Percentiles rank a stretch among this genome's conserved stretches.
phyloP scores from a whole-genome alignment of 2,113 vertebrate genomes.

The Percopsis transmontana region DNA sequence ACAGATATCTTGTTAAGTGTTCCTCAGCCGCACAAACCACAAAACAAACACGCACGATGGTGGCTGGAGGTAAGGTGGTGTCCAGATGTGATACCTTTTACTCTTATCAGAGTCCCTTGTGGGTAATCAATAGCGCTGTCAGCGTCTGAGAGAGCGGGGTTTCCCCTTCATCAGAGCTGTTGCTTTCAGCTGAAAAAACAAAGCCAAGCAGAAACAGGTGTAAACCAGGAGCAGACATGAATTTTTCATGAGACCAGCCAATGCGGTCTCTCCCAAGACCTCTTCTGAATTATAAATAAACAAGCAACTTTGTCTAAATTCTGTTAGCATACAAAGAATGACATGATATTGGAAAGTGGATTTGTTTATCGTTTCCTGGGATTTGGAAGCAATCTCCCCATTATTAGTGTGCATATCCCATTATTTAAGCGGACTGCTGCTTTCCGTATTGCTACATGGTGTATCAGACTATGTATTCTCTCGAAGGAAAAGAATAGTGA shows the following conservation, averaged over 20 bases:
- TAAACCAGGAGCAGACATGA: slow-evolving; percentile 29
- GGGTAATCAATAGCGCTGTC: slow-evolving; percentile 17
- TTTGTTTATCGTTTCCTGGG: slow-evolving; percentile 9
- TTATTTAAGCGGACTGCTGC: too few relatives aligned
- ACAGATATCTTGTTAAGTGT: background rate
- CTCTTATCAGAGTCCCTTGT: background rate
- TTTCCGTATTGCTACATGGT: too few relatives aligned
- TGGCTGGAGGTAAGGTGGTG: background rate
- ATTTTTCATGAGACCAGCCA: slow-evolving; percentile 34
- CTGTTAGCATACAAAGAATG: slow-evolving; percentile 4
- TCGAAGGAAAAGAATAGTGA: too few relatives aligned
- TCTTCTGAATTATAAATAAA: slow-evolving; percentile 43
- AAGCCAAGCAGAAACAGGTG: slow-evolving; percentile 31
- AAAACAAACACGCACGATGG: background rate
- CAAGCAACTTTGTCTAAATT: slow-evolving; percentile 13
- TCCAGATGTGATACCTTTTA: background rate
- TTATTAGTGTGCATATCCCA: too few relatives aligned
- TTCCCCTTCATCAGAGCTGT: background rate
- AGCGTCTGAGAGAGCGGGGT: slow-evolving; percentile 1
- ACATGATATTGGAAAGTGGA: slow-evolving; percentile 29
- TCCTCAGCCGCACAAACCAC: too few relatives aligned
- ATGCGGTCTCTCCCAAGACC: slow-evolving; percentile 14
- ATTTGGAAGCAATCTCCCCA: too few relatives aligned
- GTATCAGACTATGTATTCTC: too few relatives aligned
- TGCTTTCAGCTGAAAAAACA: slow-evolving; percentile 14